Base-by-base conservation (phyloP, 2,888 invertebrate species). In the Taphrorychus bicolor region DNA sequence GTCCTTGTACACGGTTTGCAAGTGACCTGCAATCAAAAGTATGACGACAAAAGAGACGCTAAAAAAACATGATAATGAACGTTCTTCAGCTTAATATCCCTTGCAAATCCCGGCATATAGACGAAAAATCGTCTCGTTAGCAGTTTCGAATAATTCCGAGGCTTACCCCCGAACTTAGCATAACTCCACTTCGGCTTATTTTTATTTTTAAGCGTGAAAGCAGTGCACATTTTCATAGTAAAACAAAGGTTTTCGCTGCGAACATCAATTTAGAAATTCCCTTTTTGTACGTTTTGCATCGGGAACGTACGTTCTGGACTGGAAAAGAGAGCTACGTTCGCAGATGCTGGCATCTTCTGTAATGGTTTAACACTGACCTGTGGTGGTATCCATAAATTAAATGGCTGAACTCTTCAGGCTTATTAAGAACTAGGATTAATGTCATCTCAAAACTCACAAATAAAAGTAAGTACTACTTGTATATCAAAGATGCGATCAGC, bases 201-300 rank as follows among this genome's bases (percentile, higher is more conserved):
- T n/a, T n/a, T n/a, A n/a, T n/a, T 58, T 58, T 58, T 41, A 22
- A 58, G 48, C 58, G 48, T 14, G 32, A 59, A 59, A 45, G 59
- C 49, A 24, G 59, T 24, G 49, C 56, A 41, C 48, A 49, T 59
- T 59, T 59, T 49, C 59, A n/a, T n/a, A n/a, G 48, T 16, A 42
- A 49, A 59, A 59, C 59, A 59, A 59, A 49, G 59, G 24, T 24
- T 59, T 59, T 49, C 49, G n/a, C 59, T 11, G 49, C 18, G 32
- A 59, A 59, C 59, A 59, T 59, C 59, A 59, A 49, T 59, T 59
- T 24, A 22, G 7, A 23, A n/a, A n/a, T n/a, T n/a, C n/a, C 24
- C 48, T 48, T 59, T 59, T 59, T 59, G 17, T 19, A 32, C 49
- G 18, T 59, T 59, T 59, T 59, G 45, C 59, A 59, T 59, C 32